Base-by-base conservation (phyloP, 2,113 vertebrate genomes). In the Arothron firmamentum region DNA sequence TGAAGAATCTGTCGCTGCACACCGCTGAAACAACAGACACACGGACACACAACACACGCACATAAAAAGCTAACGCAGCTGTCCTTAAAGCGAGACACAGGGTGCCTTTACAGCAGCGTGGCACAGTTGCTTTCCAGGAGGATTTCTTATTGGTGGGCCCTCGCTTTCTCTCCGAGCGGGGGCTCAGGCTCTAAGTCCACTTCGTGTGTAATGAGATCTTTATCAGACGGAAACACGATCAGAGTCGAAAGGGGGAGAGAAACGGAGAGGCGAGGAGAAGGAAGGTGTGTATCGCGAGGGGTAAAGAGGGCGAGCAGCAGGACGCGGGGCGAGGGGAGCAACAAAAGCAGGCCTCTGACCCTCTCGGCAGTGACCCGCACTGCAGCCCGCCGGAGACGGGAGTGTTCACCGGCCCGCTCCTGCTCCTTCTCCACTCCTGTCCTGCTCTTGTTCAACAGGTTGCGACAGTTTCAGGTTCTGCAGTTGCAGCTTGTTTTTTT, bases 191-290 rank as follows among this genome's bases (percentile, higher is more conserved):
- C 77, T 80, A 85, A 87, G 86, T 83, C 81, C 78, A 78, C 80
- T 80, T 80, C 80, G 76, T 78, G 66, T 85, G 88, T 89, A 90
- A 90, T 87, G 80, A 91, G 88, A 91, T 91, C 88, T 82, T 77
- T 87, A 88, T 90, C 88, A 81, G 80, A 78, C 66, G 72, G 88
- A 88, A 88, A 89, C 82, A 68, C 65, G 87, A 88, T 88, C 85
- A 78, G 46, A 87, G 83, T 67, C 69, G n/a, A 56, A 68, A 72
- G 67, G 65, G 58, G 56, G 53, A 62, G 59, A 62, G n/a, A 47
- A 64, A 47, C 55, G 61, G 68, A 59, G 59, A 61, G 66, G 70
- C 65, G 54, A 21, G 67, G 68, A 59, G 71, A 65, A 64, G 56
- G 75, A 79, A 79, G 78, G 79, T 85, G 70, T 56, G 15, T 69